Evolutionary conservation across 2,888 invertebrate species (phyloP).

Genomic region (Horisme vitalbata): DNA sequence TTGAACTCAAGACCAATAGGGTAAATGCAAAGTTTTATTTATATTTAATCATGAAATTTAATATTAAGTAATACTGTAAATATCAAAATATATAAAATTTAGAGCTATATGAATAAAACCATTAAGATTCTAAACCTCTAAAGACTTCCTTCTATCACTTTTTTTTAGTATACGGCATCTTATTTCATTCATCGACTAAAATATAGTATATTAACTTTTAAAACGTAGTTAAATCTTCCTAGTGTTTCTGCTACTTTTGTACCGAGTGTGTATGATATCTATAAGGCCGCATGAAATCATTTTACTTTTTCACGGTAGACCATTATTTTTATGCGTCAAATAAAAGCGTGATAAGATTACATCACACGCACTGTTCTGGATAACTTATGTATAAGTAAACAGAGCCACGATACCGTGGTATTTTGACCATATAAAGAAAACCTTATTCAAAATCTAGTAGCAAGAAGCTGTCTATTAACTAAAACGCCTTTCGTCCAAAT

Average conservation of each 20-base stretch:
- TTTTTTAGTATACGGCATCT: slow-evolving; percentile 20
- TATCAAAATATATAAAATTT: slow-evolving; percentile 35
- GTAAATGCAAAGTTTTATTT: slow-evolving; percentile 22
- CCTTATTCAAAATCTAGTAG: slow-evolving; percentile 21
- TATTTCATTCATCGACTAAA: slow-evolving; percentile 18
- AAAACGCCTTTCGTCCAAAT: slow-evolving; percentile 22
- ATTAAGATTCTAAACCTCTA: slow-evolving; percentile 30
- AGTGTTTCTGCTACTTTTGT: slow-evolving; percentile 30
- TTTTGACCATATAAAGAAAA: slow-evolving; percentile 16
- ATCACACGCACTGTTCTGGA: slow-evolving; percentile 75
- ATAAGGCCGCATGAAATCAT: slow-evolving; percentile 17
- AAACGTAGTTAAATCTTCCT: slow-evolving; percentile 24
- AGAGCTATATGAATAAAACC: slow-evolving; percentile 33
- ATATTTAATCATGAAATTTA: slow-evolving; percentile 22
- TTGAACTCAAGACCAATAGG: slow-evolving; percentile 22
- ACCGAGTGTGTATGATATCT: slow-evolving; percentile 21
- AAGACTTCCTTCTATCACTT: slow-evolving; percentile 26
- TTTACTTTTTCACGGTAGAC: slow-evolving; percentile 6
- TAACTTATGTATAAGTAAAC: slow-evolving; percentile 76
- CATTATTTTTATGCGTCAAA: slow-evolving; percentile 3
- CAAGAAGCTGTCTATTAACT: slow-evolving; percentile 18
- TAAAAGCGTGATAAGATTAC: slow-evolving; percentile 37
- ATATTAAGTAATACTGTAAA: slow-evolving; percentile 33
- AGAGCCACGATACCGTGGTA: slow-evolving; percentile 33
- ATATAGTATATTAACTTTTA: slow-evolving; percentile 17